A percentile compares a stretch with the other conserved stretches of the same genome.
These are phyloP conservation scores for Grus americana DNA, from an alignment of 2,113 vertebrate species.

Conservation along the genomic window DNA sequence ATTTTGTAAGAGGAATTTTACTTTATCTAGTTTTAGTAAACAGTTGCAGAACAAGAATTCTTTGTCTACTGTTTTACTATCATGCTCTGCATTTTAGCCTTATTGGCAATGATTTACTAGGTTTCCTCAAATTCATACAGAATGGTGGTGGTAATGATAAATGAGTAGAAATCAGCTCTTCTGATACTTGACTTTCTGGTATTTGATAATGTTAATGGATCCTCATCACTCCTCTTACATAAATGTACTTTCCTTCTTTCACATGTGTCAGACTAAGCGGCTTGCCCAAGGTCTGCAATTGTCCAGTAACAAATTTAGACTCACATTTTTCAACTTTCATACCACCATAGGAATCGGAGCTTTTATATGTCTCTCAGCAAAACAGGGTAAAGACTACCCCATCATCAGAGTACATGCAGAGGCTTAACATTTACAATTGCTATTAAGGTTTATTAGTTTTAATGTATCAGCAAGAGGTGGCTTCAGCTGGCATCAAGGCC, in stretches of 20 bases:
- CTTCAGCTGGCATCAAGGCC: background rate
- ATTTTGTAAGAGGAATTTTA: background rate
- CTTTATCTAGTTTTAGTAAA: background rate
- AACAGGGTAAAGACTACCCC: background rate
- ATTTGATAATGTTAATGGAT: background rate
- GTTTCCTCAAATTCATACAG: background rate
- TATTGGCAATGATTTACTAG: background rate
- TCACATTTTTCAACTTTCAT: background rate
- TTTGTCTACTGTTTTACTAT: background rate
- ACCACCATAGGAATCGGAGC: background rate
- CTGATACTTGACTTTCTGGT: background rate
- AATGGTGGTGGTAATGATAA: background rate
- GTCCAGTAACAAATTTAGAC: background rate
- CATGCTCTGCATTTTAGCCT: background rate
- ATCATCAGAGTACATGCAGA: background rate
- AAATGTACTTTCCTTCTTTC: background rate
- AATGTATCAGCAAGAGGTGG: background rate
- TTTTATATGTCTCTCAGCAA: background rate
- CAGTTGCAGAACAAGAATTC: background rate
- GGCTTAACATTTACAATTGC: background rate
- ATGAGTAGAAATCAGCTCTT: background rate
- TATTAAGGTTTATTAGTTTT: background rate
- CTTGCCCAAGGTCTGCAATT: background rate
- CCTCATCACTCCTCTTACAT: background rate
- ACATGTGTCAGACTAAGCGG: accelerated